Conservation (phyloP, 2,113 vertebrate species). For the Alces alces region DNA sequence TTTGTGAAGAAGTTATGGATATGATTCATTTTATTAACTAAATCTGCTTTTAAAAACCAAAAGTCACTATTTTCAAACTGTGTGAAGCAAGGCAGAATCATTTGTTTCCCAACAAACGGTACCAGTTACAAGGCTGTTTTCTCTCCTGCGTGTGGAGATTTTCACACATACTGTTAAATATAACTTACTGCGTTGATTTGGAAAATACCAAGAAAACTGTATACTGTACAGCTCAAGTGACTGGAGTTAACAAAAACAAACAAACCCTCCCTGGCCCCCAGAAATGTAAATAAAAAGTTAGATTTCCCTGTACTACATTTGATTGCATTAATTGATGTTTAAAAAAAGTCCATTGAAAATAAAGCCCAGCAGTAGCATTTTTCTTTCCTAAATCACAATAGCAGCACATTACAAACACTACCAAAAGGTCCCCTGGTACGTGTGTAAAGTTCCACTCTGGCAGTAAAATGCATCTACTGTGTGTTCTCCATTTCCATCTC, state of each 20-base stretch:
- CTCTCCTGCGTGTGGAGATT: constrained; percentile 41
- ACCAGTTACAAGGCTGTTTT: constrained; percentile 34
- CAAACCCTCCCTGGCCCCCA: not conserved
- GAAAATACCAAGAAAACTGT: constrained; percentile 64
- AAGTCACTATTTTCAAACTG: constrained; percentile 42
- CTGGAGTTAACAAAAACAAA: constrained; percentile 66
- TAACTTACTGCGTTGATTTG: constrained; percentile 47
- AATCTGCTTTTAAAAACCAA: constrained; percentile 19
- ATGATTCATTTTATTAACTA: constrained; percentile 53
- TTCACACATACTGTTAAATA: constrained; percentile 47
- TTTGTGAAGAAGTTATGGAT: constrained; percentile 25
- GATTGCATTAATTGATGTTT: constrained; percentile 85
- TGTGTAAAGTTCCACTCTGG: constrained; percentile 79
- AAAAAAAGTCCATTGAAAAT: constrained; percentile 79
- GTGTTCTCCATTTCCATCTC: constrained; percentile 56
- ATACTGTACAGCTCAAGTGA: not conserved
- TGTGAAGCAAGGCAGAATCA: constrained; percentile 14
- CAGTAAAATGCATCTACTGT: constrained; percentile 77
- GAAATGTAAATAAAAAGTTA: constrained; percentile 79
- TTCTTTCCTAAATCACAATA: constrained; percentile 82
- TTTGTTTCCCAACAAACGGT: constrained; percentile 55
- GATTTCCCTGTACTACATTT: constrained; percentile 78
- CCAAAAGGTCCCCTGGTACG: constrained; percentile 79
- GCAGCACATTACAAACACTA: constrained; percentile 82
- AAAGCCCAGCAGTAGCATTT: constrained; percentile 85